Conservation (phyloP, 30 jellyfish, hydroid and myxozoan genomes). For the Hydractinia echinata region DNA sequence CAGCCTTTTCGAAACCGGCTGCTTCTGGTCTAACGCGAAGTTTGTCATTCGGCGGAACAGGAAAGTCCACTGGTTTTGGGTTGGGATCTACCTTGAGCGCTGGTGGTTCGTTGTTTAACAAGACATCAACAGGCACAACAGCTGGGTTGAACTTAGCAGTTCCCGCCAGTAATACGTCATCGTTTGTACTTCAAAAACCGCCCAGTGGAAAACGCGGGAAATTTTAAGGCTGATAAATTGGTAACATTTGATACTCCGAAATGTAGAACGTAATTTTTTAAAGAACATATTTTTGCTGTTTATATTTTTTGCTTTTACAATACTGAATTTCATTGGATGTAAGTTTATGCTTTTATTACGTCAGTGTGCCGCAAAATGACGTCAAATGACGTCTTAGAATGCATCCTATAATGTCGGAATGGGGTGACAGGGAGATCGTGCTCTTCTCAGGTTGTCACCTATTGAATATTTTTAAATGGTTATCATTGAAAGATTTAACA, state of each 20-base stretch:
- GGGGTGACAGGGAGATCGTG: too few relatives aligned
- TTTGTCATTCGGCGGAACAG: conserved; percentile 34
- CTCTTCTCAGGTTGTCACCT: neutral
- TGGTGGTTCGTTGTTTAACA: conserved; percentile 9
- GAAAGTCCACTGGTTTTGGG: conserved; percentile 9
- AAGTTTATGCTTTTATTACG: too few relatives aligned
- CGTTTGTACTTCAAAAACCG: conserved; percentile 66
- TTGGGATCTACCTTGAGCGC: neutral
- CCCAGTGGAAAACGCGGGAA: conserved; percentile 80
- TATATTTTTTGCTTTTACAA: too few relatives aligned
- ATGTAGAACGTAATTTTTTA: too few relatives aligned
- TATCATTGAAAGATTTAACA: neutral
- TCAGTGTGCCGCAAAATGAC: too few relatives aligned
- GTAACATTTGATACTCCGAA: too few relatives aligned
- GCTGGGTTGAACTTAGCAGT: conserved; percentile 26
- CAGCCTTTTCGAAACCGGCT: conserved; percentile 17
- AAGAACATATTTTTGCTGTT: too few relatives aligned
- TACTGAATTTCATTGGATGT: too few relatives aligned
- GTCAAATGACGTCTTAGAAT: too few relatives aligned
- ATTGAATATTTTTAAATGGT: conserved; percentile 3
- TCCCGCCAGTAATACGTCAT: conserved; percentile 38
- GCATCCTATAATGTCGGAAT: too few relatives aligned
- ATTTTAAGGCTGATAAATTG: neutral
- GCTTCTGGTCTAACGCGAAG: conserved; percentile 47
- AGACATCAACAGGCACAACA: conserved; percentile 2